Percentiles rank a stretch among this genome's conserved stretches.
Conservation (phyloP, 2,113 vertebrate genomes). For the Onychorhynchus coronatus region DNA sequence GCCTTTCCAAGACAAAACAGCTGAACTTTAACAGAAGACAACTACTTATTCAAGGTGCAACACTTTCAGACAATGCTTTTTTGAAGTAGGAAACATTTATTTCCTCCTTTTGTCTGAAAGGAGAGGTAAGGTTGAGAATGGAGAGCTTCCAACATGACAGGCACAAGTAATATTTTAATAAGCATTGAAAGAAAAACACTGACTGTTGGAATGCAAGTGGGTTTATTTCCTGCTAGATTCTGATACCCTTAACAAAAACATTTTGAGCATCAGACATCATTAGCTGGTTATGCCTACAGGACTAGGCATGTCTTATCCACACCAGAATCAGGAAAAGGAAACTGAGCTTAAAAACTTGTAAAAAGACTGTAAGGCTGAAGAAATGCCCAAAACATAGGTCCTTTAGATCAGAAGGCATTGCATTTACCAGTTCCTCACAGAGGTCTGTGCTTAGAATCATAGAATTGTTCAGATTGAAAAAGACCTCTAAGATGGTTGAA, state of each 20-base stretch:
- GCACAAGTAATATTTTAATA: background rate
- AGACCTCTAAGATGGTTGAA: background rate
- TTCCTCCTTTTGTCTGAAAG: background rate
- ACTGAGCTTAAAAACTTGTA: background rate
- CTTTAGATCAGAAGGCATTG: background rate
- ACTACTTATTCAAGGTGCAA: background rate
- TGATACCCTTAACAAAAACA: accelerated
- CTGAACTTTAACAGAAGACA: background rate
- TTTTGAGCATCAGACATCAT: background rate
- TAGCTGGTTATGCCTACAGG: accelerated
- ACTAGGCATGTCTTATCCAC: background rate
- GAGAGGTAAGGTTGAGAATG: background rate
- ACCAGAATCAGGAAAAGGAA: background rate
- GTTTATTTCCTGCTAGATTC: background rate
- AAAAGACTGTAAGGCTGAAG: background rate
- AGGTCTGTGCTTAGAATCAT: background rate
- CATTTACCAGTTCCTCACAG: background rate
- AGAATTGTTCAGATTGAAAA: background rate
- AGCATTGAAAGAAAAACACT: background rate
- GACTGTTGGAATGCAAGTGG: background rate
- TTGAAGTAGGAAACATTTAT: background rate
- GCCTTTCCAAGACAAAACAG: background rate
- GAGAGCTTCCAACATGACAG: background rate
- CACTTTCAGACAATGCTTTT: background rate
- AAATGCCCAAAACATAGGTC: background rate